Evolutionary conservation across 2,888 invertebrate genomes (phyloP), one percentile per base, ranked within the genome.

Genomic region (Synergus japonicus): DNA sequence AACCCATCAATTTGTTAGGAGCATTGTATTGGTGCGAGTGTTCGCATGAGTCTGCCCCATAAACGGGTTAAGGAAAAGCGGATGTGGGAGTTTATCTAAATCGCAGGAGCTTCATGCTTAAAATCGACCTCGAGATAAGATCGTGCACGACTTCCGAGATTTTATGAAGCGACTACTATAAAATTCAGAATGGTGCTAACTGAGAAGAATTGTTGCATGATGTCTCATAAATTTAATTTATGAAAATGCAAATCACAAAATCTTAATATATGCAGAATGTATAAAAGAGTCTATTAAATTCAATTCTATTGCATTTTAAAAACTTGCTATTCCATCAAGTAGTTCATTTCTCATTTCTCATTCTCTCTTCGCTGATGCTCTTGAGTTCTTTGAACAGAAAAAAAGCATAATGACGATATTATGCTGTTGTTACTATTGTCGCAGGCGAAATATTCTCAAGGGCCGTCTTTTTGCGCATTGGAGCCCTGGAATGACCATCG

Each of bases 1-100:
- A 87, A 88, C 86, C 88, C 88, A 89, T 90, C 89, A 89, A 88
- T 89, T 88, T 85, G 87, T 86, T 87, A 85, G 83, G 80, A 83
- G 81, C 79, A 86, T 88, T 88, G 88, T 87, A 79, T 41, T 69
- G 80, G 81, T 77, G 69, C 67, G 73, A 78, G 65, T 65, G 66
- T 64, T 69, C 69, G 79, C 79, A 78, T 67, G 69, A 78, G 78
- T 78, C 80, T 76, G 64, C 46, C 77, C 79, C 79, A 80, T 79
- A 79, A 83, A 83, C 80, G 80, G 79, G 66, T 78, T 77, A 77
- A 83, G 73, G 77, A 79, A 65, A 78, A 79, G 79, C 79, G 83
- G 82, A 82, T 82, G 82, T 83, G 82, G 82, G 80, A 83, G 82
- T 83, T 83, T 83, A 84, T 84, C 82, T 82, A 79, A 83, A 83